These are phyloP conservation scores for Halcyon chelicuti DNA, from an alignment of 2,797 vertebrate genomes.

Conservation along the genomic window DNA sequence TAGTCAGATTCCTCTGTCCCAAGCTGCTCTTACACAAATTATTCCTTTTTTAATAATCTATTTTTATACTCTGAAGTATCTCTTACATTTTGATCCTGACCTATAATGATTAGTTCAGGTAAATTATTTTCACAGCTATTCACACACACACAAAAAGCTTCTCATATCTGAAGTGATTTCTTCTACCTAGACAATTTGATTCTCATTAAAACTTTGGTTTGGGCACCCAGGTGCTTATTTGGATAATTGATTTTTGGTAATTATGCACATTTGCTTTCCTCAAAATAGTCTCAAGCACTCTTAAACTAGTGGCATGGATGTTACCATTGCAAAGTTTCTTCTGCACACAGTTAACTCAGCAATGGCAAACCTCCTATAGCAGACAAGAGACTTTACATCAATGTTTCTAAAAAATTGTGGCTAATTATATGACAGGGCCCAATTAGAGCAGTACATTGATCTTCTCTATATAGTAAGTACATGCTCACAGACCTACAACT, in stretches of 20 bases:
- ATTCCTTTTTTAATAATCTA: neutral
- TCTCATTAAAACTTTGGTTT: neutral
- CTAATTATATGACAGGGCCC: neutral
- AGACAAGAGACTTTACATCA: neutral
- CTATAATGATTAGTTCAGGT: neutral
- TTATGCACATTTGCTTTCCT: neutral
- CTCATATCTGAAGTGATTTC: neutral
- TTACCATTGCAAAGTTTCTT: neutral
- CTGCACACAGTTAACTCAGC: neutral
- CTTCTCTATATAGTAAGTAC: neutral
- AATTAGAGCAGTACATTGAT: neutral
- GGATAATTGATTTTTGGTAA: neutral
- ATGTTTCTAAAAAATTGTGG: neutral
- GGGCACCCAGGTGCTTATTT: neutral
- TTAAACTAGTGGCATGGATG: neutral
- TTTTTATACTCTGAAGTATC: neutral
- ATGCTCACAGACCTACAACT: neutral
- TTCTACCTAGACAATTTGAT: neutral
- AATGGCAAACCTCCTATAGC: neutral
- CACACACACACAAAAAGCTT: neutral
- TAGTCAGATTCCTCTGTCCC: constrained; percentile 15
- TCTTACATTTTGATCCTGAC: neutral
- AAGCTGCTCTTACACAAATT: constrained; percentile 35
- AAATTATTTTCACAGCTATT: neutral
- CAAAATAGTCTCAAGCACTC: neutral